These are phyloP conservation scores for Lepilemur ruficaudatus DNA, from an alignment of 2,797 vertebrate genomes.

Conservation along the genomic window DNA sequence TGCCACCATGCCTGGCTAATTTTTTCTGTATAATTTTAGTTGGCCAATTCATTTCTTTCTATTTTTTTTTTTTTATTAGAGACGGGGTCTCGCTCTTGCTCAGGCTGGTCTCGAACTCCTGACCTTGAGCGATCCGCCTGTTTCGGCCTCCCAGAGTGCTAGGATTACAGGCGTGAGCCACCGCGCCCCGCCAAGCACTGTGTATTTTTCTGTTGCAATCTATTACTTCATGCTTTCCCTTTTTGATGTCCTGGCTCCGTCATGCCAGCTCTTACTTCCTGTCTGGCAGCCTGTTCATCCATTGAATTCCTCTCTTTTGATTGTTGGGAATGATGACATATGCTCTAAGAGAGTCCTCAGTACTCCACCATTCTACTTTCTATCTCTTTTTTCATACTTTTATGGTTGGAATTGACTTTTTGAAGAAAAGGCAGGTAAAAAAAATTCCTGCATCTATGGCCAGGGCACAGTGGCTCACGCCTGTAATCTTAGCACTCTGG, in stretches of 20 bases:
- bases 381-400: not conserved
- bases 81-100: too few relatives aligned
- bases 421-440: not conserved
- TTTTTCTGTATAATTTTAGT: too few relatives aligned
- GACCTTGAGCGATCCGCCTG: too few relatives aligned
- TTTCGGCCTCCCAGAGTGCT: too few relatives aligned
- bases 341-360: not conserved
- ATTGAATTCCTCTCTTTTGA: not conserved
- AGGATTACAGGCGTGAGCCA: too few relatives aligned
- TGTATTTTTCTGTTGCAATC: not conserved
- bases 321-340: not conserved
- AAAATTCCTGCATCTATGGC: not conserved
- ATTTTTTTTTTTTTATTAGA: too few relatives aligned
- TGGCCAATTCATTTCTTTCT: too few relatives aligned
- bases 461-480: too few relatives aligned
- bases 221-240: not conserved
- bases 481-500: too few relatives aligned
- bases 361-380: not conserved
- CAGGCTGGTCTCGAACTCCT: too few relatives aligned
- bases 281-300: not conserved
- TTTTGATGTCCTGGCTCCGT: not conserved
- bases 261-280: not conserved
- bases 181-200: not conserved
- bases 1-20: too few relatives aligned
- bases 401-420: slow-evolving; percentile 30